Conservation (phyloP, 2,797 vertebrate genomes). For the Pseudomugil gertrudae region DNA sequence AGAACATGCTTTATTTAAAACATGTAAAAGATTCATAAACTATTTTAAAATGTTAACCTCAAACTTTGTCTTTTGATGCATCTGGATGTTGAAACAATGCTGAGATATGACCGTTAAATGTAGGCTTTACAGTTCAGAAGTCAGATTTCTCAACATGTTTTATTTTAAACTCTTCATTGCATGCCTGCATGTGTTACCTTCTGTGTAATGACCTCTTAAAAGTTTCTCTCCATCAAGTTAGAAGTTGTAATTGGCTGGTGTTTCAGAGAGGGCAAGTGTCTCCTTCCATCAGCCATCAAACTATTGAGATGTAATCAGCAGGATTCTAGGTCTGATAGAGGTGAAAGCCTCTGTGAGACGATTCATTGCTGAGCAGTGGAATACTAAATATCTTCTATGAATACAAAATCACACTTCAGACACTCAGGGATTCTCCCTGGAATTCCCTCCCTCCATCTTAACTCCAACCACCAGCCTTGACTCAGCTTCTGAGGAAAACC, state of each 20-base stretch:
- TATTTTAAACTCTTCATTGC: slow-evolving; percentile 23
- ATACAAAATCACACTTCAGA: slow-evolving; percentile 72
- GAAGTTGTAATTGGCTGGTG: slow-evolving; percentile 53
- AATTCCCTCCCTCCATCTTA: slow-evolving; percentile 50
- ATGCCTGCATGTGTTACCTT: slow-evolving; percentile 40
- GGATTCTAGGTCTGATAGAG: slow-evolving; percentile 42
- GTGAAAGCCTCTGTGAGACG: slow-evolving; percentile 55
- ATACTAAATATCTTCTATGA: slow-evolving; percentile 68
- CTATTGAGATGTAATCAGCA: slow-evolving; percentile 43
- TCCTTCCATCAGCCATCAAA: slow-evolving; percentile 57
- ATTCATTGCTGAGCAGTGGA: slow-evolving; percentile 64
- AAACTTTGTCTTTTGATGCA: neutral
- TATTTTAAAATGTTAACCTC: neutral
- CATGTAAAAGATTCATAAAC: neutral
- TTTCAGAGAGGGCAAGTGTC: slow-evolving; percentile 47
- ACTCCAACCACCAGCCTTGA: slow-evolving; percentile 33
- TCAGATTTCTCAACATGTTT: slow-evolving; percentile 13
- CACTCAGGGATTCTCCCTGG: slow-evolving; percentile 60
- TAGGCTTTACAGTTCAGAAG: neutral
- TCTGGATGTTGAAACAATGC: neutral
- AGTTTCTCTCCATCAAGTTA: slow-evolving; percentile 33
- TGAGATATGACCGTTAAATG: neutral
- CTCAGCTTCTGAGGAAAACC: slow-evolving; percentile 59
- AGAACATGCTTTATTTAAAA: neutral
- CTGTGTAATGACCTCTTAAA: slow-evolving; percentile 34